Conservation (phyloP, 2,797 vertebrate genomes). For the Anableps anableps region DNA sequence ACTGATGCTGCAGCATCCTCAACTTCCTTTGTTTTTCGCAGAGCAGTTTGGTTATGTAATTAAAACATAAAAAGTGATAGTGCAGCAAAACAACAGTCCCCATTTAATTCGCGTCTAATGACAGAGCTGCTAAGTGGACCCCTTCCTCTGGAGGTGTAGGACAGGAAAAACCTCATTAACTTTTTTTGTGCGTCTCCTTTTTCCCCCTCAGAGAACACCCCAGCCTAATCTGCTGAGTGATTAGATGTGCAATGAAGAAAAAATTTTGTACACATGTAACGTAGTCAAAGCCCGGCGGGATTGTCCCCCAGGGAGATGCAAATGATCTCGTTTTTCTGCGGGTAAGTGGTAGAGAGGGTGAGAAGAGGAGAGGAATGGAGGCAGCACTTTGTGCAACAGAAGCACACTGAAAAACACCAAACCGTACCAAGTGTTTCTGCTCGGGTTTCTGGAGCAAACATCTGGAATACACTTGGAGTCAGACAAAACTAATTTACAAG, state of each 20-base stretch:
- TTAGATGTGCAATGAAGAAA: conserved; percentile 69
- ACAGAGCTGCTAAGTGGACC: conserved; percentile 75
- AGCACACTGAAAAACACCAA: too few relatives aligned
- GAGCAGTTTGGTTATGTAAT: conserved; percentile 71
- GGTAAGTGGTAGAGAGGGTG: conserved; percentile 38
- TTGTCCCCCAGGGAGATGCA: conserved; percentile 61
- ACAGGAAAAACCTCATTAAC: conserved; percentile 79
- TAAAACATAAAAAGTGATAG: conserved; percentile 79
- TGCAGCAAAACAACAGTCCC: conserved; percentile 74
- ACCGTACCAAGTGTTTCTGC: too few relatives aligned
- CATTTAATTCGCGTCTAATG: conserved; percentile 79
- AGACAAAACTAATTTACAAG: too few relatives aligned
- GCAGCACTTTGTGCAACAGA: conserved; percentile 29
- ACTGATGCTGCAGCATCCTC: conserved; percentile 33
- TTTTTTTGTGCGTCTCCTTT: conserved; percentile 29
- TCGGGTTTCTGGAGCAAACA: too few relatives aligned
- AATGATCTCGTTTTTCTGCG: conserved; percentile 51
- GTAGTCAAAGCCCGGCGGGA: conserved; percentile 60
- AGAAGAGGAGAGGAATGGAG: conserved; percentile 39
- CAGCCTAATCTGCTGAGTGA: conserved; percentile 70
- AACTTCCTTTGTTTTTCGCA: conserved; percentile 51
- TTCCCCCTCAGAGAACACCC: conserved; percentile 41
- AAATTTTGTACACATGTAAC: conserved; percentile 59
- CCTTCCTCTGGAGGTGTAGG: conserved; percentile 72
- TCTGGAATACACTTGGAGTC: too few relatives aligned